These are phyloP conservation scores for Coregonus ussuriensis DNA, from an alignment of 2,797 vertebrate genomes.

Conservation along the genomic window DNA sequence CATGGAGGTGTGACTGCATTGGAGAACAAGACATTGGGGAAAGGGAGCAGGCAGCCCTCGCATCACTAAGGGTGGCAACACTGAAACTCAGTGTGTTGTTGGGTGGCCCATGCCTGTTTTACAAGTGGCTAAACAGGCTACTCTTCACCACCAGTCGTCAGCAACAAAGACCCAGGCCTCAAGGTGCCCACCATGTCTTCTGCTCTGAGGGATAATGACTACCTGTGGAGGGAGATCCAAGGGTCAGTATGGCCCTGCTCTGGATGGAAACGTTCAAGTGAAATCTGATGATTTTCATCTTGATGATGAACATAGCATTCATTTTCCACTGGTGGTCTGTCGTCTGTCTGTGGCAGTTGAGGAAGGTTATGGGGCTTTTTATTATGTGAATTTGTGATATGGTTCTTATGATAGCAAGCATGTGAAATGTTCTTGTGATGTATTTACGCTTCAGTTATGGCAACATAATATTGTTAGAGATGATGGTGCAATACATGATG, in stretches of 20 bases:
- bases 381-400: neutral
- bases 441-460: neutral
- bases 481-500: neutral
- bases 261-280: neutral
- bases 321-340: neutral
- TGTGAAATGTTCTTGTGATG: neutral
- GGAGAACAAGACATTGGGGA: slow-evolving; percentile 7
- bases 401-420: neutral
- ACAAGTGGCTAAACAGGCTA: slow-evolving; percentile 35
- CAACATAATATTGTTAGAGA: neutral
- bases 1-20: slow-evolving; percentile 41
- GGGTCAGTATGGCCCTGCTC: slow-evolving; percentile 66
- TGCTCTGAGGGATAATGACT: slow-evolving; percentile 62
- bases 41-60: no score
- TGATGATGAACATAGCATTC: neutral
- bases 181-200: slow-evolving; percentile 59
- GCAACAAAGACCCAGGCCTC: slow-evolving; percentile 23
- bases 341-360: neutral
- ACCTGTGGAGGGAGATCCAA: slow-evolving; percentile 77
- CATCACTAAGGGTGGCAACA: neutral
- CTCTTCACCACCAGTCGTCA: slow-evolving; percentile 35
- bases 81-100: slow-evolving; percentile 11
- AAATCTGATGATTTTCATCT: neutral
- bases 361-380: neutral
- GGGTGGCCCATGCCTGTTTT: slow-evolving; percentile 3